These are phyloP conservation scores for Turritopsis dohrnii DNA, from an alignment of 30 jellyfish, hydroid and myxozoan genomes.

Conservation along the genomic window DNA sequence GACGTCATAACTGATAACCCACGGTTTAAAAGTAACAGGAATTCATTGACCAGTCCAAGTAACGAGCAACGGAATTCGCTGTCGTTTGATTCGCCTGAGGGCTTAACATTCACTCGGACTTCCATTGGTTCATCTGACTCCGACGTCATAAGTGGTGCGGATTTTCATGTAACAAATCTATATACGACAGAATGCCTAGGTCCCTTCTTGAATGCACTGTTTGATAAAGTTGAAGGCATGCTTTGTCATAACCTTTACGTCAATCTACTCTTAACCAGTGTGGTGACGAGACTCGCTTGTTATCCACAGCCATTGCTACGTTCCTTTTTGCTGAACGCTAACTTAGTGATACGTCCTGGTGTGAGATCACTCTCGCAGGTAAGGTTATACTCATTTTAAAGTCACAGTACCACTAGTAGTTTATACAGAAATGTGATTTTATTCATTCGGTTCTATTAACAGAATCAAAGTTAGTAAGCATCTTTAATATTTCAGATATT, in stretches of 20 bases:
- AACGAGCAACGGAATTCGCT: background rate
- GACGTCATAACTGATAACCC: slow-evolving; percentile 85
- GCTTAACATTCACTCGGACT: background rate
- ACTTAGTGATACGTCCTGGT: slow-evolving; percentile 90
- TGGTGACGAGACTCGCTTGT: slow-evolving; percentile 84
- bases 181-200: slow-evolving; percentile 63
- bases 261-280: slow-evolving; percentile 66
- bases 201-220: slow-evolving; percentile 73
- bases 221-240: slow-evolving; percentile 68
- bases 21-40: slow-evolving; percentile 25
- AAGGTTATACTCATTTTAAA: background rate
- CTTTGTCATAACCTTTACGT: slow-evolving; percentile 58
- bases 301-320: slow-evolving; percentile 96
- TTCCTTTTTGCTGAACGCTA: slow-evolving; percentile 78
- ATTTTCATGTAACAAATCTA: background rate
- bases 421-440: background rate
- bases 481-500: slow-evolving; percentile 36
- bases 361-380: slow-evolving; percentile 87
- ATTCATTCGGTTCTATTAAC: background rate
- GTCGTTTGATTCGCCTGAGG: slow-evolving; percentile 15
- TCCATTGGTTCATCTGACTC: slow-evolving; percentile 14
- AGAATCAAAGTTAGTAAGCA: background rate
- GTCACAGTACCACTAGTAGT: background rate
- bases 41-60: background rate
- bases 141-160: slow-evolving; percentile 1